These are phyloP conservation scores for Gobionotothen gibberifrons DNA, from an alignment of 2,797 vertebrate genomes.

Conservation along the genomic window DNA sequence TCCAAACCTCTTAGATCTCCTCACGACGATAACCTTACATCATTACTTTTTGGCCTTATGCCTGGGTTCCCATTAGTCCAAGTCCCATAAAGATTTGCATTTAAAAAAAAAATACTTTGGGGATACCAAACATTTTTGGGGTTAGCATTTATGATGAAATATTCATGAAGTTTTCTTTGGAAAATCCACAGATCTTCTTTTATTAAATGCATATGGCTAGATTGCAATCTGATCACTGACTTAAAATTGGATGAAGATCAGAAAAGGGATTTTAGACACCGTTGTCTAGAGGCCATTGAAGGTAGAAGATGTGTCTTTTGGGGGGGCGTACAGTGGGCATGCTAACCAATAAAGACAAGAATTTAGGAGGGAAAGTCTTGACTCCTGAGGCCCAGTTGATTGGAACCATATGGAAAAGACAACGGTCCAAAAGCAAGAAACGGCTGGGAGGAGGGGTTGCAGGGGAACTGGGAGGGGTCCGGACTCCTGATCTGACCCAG, in stretches of 20 bases:
- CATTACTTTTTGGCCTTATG: conserved; percentile 26
- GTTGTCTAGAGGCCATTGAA: neutral
- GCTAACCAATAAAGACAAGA: conserved; percentile 64
- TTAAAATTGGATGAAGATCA: conserved; percentile 26
- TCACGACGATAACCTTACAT: conserved; percentile 3
- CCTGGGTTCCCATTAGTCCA: neutral
- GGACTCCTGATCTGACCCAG: conserved; percentile 43
- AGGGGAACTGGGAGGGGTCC: conserved; percentile 13
- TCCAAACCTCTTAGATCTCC: conserved; percentile 12
- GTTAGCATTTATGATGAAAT: conserved; percentile 26
- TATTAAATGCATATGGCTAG: neutral
- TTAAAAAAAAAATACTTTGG: neutral
- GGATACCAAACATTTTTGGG: conserved; percentile 9
- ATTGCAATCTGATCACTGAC: conserved; percentile 15
- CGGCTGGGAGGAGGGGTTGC: conserved; percentile 10
- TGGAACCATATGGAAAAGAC: conserved; percentile 63
- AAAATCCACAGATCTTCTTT: conserved; percentile 26
- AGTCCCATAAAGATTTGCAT: conserved; percentile 1
- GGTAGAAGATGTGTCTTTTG: conserved; percentile 18
- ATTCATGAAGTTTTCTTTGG: conserved; percentile 30
- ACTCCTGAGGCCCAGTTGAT: conserved; percentile 42
- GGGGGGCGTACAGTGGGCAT: conserved; percentile 19
- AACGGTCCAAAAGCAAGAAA: conserved; percentile 17
- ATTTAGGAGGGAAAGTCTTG: conserved; percentile 63
- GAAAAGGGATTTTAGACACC: neutral